Conservation (phyloP, 2,797 vertebrate species). For the Picus viridis region DNA sequence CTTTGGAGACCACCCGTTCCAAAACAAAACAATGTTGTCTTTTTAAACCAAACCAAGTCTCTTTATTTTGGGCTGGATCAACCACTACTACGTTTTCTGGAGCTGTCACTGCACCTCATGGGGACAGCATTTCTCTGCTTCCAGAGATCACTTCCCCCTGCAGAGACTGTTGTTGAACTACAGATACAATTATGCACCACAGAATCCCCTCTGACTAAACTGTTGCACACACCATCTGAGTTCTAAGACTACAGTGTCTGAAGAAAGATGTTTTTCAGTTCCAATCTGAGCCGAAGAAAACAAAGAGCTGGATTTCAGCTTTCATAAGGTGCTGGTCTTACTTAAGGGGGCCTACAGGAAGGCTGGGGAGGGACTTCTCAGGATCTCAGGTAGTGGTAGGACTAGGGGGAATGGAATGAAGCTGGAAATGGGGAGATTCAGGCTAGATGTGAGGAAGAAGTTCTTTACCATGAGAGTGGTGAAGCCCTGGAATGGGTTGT, state of each 20-base stretch:
- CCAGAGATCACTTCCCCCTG: background rate
- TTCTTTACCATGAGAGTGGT: no score
- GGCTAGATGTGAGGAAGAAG: no score
- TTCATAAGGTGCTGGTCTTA: accelerated
- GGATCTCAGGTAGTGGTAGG: no score
- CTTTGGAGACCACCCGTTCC: background rate
- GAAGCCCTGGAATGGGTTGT: no score
- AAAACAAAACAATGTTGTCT: background rate
- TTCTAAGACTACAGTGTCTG: background rate
- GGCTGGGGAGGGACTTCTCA: no score
- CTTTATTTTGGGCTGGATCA: background rate
- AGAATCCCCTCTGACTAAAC: background rate
- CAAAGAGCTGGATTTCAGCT: background rate
- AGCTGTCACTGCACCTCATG: accelerated
- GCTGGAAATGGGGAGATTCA: no score
- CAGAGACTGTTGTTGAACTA: background rate
- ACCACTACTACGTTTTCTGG: background rate
- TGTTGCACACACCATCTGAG: background rate
- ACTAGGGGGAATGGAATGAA: no score
- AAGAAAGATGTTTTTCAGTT: background rate
- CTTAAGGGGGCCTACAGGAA: no score
- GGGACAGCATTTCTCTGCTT: background rate
- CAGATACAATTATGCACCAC: background rate
- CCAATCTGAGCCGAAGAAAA: background rate
- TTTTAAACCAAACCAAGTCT: background rate